Percentiles rank a stretch among this genome's conserved stretches.
Conservation (phyloP, 30 jellyfish, hydroid and myxozoan genomes). For the Pelagia noctiluca region DNA sequence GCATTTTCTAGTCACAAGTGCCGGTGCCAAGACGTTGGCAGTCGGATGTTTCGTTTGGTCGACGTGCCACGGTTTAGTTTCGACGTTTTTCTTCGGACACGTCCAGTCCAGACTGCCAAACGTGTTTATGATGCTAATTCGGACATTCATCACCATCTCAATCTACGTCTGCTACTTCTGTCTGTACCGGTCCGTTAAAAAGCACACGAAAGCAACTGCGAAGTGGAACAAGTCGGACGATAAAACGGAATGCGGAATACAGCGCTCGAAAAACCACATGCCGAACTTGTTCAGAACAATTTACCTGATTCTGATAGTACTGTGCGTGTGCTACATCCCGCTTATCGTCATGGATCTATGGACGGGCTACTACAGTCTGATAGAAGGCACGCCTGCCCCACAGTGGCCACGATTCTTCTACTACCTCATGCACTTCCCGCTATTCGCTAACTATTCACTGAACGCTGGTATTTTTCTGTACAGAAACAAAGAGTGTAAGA, state of each 20-base stretch:
- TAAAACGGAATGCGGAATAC: background rate
- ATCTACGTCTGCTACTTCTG: slow-evolving; percentile 22
- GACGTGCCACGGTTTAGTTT: slow-evolving; percentile 42
- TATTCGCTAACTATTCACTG: slow-evolving; percentile 15
- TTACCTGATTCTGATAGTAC: slow-evolving; percentile 10
- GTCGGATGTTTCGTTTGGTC: slow-evolving; percentile 4
- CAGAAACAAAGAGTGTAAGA: slow-evolving; percentile 18
- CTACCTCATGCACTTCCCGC: slow-evolving; percentile 4
- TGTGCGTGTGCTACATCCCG: slow-evolving; percentile 20
- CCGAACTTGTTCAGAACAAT: slow-evolving; percentile 21
- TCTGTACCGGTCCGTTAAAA: slow-evolving; percentile 15
- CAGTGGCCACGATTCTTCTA: slow-evolving; percentile 18
- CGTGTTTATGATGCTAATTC: slow-evolving; percentile 22
- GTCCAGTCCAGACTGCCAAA: slow-evolving; percentile 27
- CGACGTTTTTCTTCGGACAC: slow-evolving; percentile 54
- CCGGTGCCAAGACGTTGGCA: background rate
- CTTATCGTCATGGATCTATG: slow-evolving; percentile 1
- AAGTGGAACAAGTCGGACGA: background rate
- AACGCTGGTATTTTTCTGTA: slow-evolving; percentile 21
- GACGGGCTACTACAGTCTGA: slow-evolving; percentile 43
- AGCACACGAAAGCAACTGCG: slow-evolving; percentile 2
- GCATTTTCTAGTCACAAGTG: background rate
- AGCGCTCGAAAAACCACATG: background rate
- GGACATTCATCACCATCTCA: background rate
- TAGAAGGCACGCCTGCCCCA: slow-evolving; percentile 41